A percentile compares a stretch with the other conserved stretches of the same genome.
Conservation (phyloP, 92 coral and sea anemone species). For the Isaurus tuberculatus region DNA sequence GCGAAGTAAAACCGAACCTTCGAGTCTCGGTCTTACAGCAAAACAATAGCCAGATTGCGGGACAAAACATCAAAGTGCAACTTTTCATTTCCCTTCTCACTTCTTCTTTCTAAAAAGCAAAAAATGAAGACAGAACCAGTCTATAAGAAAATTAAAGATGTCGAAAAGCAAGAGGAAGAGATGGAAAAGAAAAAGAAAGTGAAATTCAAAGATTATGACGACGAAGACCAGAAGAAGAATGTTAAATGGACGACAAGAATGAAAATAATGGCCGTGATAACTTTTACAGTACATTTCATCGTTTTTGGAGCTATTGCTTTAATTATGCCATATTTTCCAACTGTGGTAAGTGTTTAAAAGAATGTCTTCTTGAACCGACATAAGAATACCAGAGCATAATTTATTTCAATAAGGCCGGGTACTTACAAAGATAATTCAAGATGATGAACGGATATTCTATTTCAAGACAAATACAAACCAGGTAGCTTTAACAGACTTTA, state of each 20-base stretch:
- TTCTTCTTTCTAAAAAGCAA: background rate
- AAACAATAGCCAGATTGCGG: background rate
- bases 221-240: background rate
- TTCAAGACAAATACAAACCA: no score
- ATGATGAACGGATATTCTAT: no score
- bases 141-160: conserved; percentile 9
- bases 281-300: conserved; percentile 34
- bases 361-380: background rate
- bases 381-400: background rate
- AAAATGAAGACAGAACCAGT: background rate
- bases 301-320: conserved; percentile 41
- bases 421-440: background rate
- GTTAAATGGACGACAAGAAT: conserved; percentile 38
- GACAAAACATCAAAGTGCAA: background rate
- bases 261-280: conserved; percentile 12
- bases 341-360: conserved; percentile 21
- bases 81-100: background rate
- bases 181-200: conserved; percentile 14
- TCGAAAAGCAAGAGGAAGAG: background rate
- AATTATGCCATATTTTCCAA: conserved; percentile 43
- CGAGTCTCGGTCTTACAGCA: background rate
- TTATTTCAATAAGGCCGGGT: background rate
- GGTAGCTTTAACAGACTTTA: no score
- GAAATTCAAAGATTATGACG: background rate
- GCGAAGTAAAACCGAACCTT: background rate